Percentiles rank a stretch among this genome's conserved stretches.
Evolutionary conservation across 2,797 vertebrate species (phyloP).

Genomic region (Anguilla anguilla): DNA sequence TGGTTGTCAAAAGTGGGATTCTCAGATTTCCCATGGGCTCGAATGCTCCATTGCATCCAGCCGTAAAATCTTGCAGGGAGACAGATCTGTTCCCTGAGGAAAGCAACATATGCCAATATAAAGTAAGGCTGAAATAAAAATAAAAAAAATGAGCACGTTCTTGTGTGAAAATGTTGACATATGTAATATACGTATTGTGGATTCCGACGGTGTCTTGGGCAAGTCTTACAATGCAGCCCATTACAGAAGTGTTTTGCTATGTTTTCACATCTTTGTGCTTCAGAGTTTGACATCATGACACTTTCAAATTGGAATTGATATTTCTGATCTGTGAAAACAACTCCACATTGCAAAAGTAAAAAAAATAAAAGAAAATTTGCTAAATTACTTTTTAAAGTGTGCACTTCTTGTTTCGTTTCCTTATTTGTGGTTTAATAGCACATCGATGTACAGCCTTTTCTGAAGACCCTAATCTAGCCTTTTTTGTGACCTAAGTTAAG

Average conservation of each 20-base stretch:
- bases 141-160: background rate
- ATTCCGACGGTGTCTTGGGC: background rate
- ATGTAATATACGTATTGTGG: background rate
- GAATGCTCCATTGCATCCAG: background rate
- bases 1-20: conserved; percentile 13
- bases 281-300: too few relatives aligned
- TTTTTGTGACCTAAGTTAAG: background rate
- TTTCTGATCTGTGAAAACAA: background rate
- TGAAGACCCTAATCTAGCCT: background rate
- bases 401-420: background rate
- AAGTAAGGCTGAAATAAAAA: background rate
- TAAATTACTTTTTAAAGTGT: background rate
- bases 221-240: background rate
- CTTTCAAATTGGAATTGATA: background rate
- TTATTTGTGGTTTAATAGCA: background rate
- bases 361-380: background rate
- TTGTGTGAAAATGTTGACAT: background rate
- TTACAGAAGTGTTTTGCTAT: background rate
- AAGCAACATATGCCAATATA: background rate
- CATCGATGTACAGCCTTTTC: background rate
- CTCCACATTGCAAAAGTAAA: background rate
- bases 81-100: background rate
- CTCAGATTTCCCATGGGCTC: background rate
- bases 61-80: background rate
- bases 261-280: background rate